These are phyloP conservation scores for Papilio glaucus DNA, from an alignment of 1,140 invertebrate species.

Conservation along the genomic window DNA sequence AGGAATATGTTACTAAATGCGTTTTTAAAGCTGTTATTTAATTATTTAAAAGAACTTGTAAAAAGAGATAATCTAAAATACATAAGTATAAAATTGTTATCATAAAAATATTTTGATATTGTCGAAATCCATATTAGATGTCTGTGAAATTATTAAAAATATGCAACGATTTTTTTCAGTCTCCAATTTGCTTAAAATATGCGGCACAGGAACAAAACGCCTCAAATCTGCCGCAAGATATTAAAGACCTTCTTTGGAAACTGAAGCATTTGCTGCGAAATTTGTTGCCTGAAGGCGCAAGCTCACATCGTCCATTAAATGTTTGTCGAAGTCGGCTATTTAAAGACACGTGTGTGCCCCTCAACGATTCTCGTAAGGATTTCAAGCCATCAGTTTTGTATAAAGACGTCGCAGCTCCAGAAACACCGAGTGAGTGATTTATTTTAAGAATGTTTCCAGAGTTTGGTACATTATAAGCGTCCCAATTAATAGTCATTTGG, in stretches of 20 bases:
- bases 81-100: too few relatives aligned
- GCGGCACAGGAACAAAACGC: background rate
- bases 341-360: background rate
- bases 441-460: background rate
- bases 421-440: background rate
- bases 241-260: background rate
- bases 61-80: too few relatives aligned
- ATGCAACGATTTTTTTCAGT: background rate
- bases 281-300: background rate
- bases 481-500: too few relatives aligned
- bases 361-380: background rate
- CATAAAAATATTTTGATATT: too few relatives aligned
- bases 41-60: too few relatives aligned
- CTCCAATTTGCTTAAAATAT: background rate
- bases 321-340: background rate
- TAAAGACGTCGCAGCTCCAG: background rate
- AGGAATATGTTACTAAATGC: too few relatives aligned
- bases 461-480: background rate
- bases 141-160: too few relatives aligned
- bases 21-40: too few relatives aligned
- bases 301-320: background rate
- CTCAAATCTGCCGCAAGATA: background rate
- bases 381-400: background rate
- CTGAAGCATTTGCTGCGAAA: slow-evolving; percentile 8
- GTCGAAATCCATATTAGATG: too few relatives aligned